phyloP scores from a whole-genome alignment of 2,888 invertebrate species.

The Tenodera sinensis region DNA sequence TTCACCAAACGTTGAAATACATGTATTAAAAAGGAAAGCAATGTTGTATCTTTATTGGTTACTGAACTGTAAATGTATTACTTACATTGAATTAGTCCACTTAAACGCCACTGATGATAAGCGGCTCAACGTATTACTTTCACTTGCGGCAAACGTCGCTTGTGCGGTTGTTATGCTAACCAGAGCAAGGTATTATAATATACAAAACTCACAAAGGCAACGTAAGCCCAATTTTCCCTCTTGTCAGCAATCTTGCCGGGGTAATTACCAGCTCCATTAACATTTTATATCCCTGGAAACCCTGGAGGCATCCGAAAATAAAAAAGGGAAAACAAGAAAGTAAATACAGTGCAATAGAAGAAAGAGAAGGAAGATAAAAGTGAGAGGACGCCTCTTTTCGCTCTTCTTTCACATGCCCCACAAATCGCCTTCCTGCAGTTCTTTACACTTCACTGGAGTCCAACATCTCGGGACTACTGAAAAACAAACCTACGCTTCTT shows the following conservation, averaged over 20 bases:
- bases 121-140: background rate
- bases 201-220: conserved; percentile 16
- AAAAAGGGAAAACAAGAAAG: background rate
- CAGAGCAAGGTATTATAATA: background rate
- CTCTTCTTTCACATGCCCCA: background rate
- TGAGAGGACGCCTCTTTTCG: background rate
- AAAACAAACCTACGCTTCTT: background rate
- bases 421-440: background rate
- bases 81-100: too few species aligned
- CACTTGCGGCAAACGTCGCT: background rate
- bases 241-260: conserved; percentile 16
- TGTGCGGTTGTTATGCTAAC: background rate
- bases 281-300: conserved; percentile 21
- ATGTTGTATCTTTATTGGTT: too few species aligned
- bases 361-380: background rate
- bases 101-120: too few species aligned
- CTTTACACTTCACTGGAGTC: background rate
- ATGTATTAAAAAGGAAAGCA: too few species aligned
- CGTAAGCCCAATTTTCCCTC: conserved; percentile 19
- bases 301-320: background rate
- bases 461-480: background rate
- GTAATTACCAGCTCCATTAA: conserved; percentile 21
- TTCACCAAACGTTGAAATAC: too few species aligned
- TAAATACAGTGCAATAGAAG: background rate
- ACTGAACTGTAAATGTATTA: too few species aligned